Base-by-base conservation (phyloP, 2,113 vertebrate genomes). In the Xiphophorus hellerii region DNA sequence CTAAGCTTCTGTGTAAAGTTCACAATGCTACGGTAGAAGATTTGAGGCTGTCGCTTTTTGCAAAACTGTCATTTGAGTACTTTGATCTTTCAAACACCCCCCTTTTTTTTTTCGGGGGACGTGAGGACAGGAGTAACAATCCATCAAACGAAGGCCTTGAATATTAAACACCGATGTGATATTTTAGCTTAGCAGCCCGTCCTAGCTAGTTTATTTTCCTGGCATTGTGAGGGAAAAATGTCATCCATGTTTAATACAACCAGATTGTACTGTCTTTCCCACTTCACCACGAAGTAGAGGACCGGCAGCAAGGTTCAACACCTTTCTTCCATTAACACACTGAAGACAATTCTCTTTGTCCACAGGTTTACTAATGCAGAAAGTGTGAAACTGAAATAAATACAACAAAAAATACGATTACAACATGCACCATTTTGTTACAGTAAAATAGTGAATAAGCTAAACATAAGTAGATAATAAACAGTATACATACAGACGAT, bases 151-250 rank as follows among this genome's bases (percentile, higher is more conserved):
- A 14, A 33, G 69, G 8, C 74, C 65, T 79, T 10, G 4, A 74
- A 72, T 81, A 75, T 84, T 17, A 76, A 86, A 85, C 70, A 67
- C 69, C 1, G 17, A 75, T 82, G 69, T 79, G 80, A 88, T 88
- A 66, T 86, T 83, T 71, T 84, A 76, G 74, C 80, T 74, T 79
- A 86, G 82, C 83, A 81, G 74, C 64, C 39, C 17, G 17, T 68
- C 66, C 58, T 30, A 48, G 27, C 71, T 8, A 31, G 73, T 58
- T 80, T 86, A 77, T 88, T 88, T 80, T 84, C 77, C 78, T 69
- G 80, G 69, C 70, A 71, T 28, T 31, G 60, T 1, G 30, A 71
- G 42, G 64, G 51, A 75, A 67, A 78, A 83, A 74, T 70, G 66
- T 73, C 65, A 76, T 86, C 22, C 1, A 69, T 85, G 74, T 88